Conservation (phyloP, 2,797 vertebrate genomes). For the Clarias pachynema region DNA sequence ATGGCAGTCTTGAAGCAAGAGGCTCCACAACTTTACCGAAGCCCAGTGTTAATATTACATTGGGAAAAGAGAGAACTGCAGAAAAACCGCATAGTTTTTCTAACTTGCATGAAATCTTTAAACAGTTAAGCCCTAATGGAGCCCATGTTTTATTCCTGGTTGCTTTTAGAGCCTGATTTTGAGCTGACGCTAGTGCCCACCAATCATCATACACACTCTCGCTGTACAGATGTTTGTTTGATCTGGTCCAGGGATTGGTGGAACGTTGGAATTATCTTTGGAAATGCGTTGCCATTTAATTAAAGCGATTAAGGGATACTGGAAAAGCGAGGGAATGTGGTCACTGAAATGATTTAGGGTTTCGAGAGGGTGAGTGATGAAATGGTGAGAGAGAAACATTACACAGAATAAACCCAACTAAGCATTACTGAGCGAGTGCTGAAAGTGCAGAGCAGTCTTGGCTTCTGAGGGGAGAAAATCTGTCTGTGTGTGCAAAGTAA, state of each 20-base stretch:
- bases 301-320: conserved; percentile 54
- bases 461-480: conserved; percentile 24
- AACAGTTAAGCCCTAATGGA: conserved; percentile 57
- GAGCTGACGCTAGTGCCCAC: conserved; percentile 44
- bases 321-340: conserved; percentile 47
- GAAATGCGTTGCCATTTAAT: conserved; percentile 54
- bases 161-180: conserved; percentile 48
- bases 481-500: conserved; percentile 25
- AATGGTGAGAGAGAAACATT: conserved; percentile 48
- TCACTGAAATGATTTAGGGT: conserved; percentile 46
- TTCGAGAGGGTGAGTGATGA: conserved; percentile 49
- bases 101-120: conserved; percentile 59
- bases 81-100: conserved; percentile 49
- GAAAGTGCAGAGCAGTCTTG: conserved; percentile 45
- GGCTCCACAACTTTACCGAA: conserved; percentile 47
- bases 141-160: conserved; percentile 52
- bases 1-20: conserved; percentile 40
- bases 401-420: conserved; percentile 48
- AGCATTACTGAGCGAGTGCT: conserved; percentile 49
- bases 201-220: conserved; percentile 51
- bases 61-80: conserved; percentile 46
- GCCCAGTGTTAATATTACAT: conserved; percentile 43
- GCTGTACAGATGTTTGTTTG: conserved; percentile 61
- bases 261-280: conserved; percentile 58
- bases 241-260: conserved; percentile 53